Conservation (phyloP, 2,113 vertebrate species). For the Scalopus aquaticus region DNA sequence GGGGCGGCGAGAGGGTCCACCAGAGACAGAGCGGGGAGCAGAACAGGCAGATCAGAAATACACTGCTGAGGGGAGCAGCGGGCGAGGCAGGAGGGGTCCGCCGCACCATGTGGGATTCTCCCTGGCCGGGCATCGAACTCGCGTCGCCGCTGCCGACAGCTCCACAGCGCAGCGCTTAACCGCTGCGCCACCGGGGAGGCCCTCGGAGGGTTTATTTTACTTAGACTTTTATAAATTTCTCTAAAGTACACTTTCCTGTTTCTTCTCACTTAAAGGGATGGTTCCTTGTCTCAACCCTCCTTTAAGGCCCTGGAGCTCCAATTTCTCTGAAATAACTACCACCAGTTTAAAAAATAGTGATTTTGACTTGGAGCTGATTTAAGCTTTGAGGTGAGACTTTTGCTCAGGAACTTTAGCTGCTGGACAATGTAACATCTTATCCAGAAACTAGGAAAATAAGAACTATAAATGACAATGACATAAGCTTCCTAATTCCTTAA, state of each 20-base stretch:
- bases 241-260: not conserved
- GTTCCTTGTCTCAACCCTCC: not conserved
- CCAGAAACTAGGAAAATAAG: not conserved
- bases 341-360: not conserved
- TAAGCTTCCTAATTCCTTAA: not conserved
- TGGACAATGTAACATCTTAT: not conserved
- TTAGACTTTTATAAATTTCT: not conserved
- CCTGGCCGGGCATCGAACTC: too few relatives aligned
- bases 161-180: too few relatives aligned
- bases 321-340: not conserved
- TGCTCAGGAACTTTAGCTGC: not conserved
- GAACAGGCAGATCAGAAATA: too few relatives aligned
- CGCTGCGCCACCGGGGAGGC: too few relatives aligned
- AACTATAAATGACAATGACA: not conserved
- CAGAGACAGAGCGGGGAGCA: too few relatives aligned
- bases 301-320: rapidly evolving
- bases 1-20: too few relatives aligned
- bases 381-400: not conserved
- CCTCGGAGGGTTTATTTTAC: too few relatives aligned
- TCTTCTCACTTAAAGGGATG: not conserved
- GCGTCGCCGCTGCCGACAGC: too few relatives aligned
- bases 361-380: not conserved
- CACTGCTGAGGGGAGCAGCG: too few relatives aligned
- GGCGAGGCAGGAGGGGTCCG: too few relatives aligned
- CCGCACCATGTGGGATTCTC: too few relatives aligned